phyloP scores from a whole-genome alignment of 2,797 vertebrate species.

The Diplodus sargus region DNA sequence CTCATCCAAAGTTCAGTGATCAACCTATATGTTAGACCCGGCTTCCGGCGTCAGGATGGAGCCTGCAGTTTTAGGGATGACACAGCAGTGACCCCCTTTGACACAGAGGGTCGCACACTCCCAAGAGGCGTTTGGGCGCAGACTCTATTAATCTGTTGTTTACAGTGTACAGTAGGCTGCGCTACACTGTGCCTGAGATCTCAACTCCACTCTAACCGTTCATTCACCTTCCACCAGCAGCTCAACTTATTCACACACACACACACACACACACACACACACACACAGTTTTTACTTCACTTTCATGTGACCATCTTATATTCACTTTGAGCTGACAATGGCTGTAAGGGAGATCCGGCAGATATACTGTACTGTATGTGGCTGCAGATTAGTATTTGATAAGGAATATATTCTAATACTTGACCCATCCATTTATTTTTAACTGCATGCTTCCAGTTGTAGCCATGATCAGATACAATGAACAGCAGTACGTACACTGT shows the following conservation, averaged over 20 bases:
- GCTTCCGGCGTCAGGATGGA: neutral
- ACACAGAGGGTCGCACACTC: conserved; percentile 8
- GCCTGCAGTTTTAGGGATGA: neutral
- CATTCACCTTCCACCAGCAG: conserved; percentile 59
- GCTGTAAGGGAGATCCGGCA: neutral
- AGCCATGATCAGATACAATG: neutral
- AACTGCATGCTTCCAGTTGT: conserved; percentile 5
- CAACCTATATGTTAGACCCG: neutral
- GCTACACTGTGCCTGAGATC: neutral
- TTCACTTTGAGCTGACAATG: neutral
- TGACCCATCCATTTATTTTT: conserved; percentile 54
- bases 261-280: conserved; percentile 5
- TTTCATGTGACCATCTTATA: conserved; percentile 17
- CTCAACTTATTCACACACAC: conserved; percentile 34
- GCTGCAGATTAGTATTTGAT: conserved; percentile 16
- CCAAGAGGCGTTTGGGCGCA: conserved; percentile 7
- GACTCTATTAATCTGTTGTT: conserved; percentile 31
- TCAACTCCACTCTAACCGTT: neutral
- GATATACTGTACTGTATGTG: neutral
- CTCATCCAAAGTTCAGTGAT: no score
- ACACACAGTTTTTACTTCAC: neutral
- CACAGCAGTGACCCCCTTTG: conserved; percentile 23
- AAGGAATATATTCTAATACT: conserved; percentile 41
- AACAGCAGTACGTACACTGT: neutral
- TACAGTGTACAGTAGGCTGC: neutral